These are phyloP conservation scores for Palaemon carinicauda DNA, from an alignment of 1,140 invertebrate species.

Conservation along the genomic window DNA sequence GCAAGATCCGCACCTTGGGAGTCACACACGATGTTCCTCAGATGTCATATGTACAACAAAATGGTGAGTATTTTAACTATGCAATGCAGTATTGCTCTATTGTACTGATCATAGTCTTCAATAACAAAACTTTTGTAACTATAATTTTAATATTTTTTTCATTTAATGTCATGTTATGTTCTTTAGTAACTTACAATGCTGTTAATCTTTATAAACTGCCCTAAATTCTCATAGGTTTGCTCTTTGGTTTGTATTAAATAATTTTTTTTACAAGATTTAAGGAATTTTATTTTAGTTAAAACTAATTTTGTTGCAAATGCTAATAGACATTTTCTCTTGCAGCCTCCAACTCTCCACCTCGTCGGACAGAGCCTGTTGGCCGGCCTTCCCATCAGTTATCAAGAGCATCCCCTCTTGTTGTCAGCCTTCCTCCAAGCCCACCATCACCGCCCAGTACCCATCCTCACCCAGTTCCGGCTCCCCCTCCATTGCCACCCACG, in stretches of 20 bases:
- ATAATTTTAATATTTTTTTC: too few relatives aligned
- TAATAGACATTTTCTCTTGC: neutral
- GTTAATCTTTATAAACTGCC: too few relatives aligned
- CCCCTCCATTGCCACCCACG: slow-evolving; percentile 9
- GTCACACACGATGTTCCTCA: slow-evolving; percentile 58
- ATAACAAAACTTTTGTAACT: too few relatives aligned
- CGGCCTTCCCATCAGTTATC: slow-evolving; percentile 22
- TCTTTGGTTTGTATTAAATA: neutral
- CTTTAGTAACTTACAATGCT: neutral
- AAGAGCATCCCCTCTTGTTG: slow-evolving; percentile 40
- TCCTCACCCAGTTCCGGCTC: slow-evolving; percentile 4
- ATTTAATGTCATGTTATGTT: too few relatives aligned
- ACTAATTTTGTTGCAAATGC: too few relatives aligned
- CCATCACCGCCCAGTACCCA: slow-evolving; percentile 40
- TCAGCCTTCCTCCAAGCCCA: slow-evolving; percentile 44
- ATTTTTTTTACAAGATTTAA: neutral
- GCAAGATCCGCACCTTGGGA: slow-evolving; percentile 80
- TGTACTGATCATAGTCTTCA: too few relatives aligned
- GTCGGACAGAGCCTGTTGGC: slow-evolving; percentile 35
- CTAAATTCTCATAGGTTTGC: neutral
- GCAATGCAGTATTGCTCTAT: too few relatives aligned
- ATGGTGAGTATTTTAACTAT: slow-evolving; percentile 12
- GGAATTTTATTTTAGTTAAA: too few relatives aligned
- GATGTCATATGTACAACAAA: slow-evolving; percentile 19
- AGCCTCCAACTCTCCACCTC: slow-evolving; percentile 48